Evolutionary conservation across 2,113 vertebrate species (phyloP), one percentile per base, ranked within the genome.

Genomic region (Ranitomeya imitator): DNA sequence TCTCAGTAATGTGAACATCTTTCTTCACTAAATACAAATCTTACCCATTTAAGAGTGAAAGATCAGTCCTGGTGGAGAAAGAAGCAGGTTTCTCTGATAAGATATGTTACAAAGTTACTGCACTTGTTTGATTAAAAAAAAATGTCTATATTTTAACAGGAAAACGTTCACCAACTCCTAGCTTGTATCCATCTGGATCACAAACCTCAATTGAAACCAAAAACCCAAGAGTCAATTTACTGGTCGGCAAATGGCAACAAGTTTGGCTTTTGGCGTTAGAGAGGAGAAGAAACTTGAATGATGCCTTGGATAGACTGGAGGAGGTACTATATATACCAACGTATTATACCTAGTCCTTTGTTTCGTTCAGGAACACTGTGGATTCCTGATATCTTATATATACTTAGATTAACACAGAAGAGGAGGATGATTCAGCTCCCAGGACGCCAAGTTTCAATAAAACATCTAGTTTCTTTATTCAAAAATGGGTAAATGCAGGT

Each of bases 171-270:
- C 96, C 97, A 65, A 96, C 96, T 8, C 97, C 97, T 90, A 93
- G 95, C 18, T 93, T 99, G 85, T 99, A 98, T 87, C 93, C 95
- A 0, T 95, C 97, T 89, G 94, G 96, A 61, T 91, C 97, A 2
- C 97, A 98, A 90, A 81, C 97, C 0, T 95, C 96, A 86, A 97
- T 99, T 0, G 98, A 99, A 93, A 99, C 97, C 71, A 99, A 99
- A 93, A 98, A 99, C 90, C 98, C 98, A 31, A 95, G 95, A 54
- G 96, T 97, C 8, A 99, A 99, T 92, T 94, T 99, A 90, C 91
- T 99, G 91, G 97, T 99, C 90, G 97, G 97, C 93, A 99, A 98
- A 91, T 99, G 98, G 98, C 98, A 99, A 91, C 98, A 99, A 81
- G 98, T 99, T 86, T 99, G 98, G 98, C 97, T 99, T 80, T 95